Evolutionary conservation across 2,113 vertebrate species (phyloP).

Genomic region (Herpailurus yagouaroundi): DNA sequence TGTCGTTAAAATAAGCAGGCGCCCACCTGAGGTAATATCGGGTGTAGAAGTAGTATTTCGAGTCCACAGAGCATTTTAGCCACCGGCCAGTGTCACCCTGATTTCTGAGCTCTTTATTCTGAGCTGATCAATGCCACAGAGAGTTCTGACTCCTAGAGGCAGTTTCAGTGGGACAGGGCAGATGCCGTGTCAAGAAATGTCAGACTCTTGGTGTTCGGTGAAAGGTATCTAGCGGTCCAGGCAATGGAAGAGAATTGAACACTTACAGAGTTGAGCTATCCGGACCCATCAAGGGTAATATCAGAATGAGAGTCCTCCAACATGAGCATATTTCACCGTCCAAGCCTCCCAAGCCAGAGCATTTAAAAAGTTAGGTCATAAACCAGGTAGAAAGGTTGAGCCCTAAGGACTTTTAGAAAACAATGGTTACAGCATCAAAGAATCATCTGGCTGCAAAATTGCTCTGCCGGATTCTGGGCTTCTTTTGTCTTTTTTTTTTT

Average conservation of each 20-base stretch:
- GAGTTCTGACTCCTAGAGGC: background rate
- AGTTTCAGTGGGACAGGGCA: background rate
- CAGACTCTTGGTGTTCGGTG: background rate
- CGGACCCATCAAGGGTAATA: background rate
- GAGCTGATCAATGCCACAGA: background rate
- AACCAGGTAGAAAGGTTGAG: background rate
- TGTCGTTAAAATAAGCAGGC: background rate
- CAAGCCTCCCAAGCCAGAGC: background rate
- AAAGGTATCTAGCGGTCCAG: background rate
- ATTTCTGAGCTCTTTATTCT: background rate
- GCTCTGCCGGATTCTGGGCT: background rate
- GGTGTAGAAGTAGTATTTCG: background rate
- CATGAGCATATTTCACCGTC: background rate
- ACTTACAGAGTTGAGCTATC: background rate
- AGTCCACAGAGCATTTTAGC: background rate
- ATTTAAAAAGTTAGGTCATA: background rate
- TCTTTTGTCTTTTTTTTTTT: background rate
- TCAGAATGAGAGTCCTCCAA: background rate
- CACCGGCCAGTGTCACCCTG: background rate
- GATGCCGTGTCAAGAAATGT: background rate
- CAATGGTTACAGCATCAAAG: background rate
- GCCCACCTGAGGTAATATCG: background rate
- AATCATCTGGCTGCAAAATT: background rate
- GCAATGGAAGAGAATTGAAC: background rate
- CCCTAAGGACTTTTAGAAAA: background rate